A percentile compares a stretch with the other conserved stretches of the same genome.
These are phyloP conservation scores for Archips crataeganus DNA, from an alignment of 2,888 invertebrate species.

Conservation along the genomic window DNA sequence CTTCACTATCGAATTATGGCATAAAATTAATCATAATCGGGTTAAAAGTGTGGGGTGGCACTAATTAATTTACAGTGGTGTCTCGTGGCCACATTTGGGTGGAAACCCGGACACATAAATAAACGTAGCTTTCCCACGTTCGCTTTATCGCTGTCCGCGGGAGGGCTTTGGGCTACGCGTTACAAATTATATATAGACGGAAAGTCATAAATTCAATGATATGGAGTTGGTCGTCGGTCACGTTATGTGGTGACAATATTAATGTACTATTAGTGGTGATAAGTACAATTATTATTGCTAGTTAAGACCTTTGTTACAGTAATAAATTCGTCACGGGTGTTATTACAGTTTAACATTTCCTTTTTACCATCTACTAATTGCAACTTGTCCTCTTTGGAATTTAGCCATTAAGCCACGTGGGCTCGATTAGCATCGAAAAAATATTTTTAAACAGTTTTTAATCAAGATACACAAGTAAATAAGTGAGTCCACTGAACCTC, in stretches of 20 bases:
- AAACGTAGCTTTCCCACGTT: conserved; percentile 28
- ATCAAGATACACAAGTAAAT: too few species aligned
- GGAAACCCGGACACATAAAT: conserved; percentile 39
- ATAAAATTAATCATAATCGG: conserved; percentile 31
- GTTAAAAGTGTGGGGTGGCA: conserved; percentile 27
- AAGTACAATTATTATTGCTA: background rate
- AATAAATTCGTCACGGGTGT: background rate
- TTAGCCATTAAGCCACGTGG: too few species aligned
- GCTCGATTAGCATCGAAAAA: too few species aligned
- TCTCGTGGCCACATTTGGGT: conserved; percentile 37
- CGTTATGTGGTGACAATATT: conserved; percentile 15
- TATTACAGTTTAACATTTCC: background rate
- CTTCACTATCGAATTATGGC: conserved; percentile 32
- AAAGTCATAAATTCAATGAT: conserved; percentile 34
- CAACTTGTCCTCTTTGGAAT: too few species aligned
- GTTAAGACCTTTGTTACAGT: background rate
- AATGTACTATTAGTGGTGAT: conserved; percentile 4
- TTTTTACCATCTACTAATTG: too few species aligned
- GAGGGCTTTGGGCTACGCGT: conserved; percentile 23
- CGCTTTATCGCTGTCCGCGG: conserved; percentile 43
- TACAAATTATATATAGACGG: conserved; percentile 32
- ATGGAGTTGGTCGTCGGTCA: conserved; percentile 15
- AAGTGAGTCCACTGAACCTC: too few species aligned
- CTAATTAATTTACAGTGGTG: conserved; percentile 36
- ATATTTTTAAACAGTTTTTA: too few species aligned